Base-by-base conservation (phyloP, 1,140 invertebrate genomes). In the Pogonognathellus flavescens region DNA sequence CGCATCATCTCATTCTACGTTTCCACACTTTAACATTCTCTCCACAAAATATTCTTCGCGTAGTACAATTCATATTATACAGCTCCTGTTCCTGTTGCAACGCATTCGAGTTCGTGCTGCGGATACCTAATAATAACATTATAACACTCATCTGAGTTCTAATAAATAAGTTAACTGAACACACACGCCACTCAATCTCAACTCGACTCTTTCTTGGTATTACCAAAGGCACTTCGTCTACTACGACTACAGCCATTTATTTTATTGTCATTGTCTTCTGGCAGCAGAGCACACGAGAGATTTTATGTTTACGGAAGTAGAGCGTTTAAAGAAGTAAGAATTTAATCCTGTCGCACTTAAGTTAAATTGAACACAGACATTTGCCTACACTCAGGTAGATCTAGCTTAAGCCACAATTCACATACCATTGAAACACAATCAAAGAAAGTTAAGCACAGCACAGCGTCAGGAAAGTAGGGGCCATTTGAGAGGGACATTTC, bases 401-500 rank as follows among this genome's bases (percentile, higher is more conserved):
- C 18, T 22, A 8, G 25, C 52, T 53, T 53, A 8, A 13, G 20
- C 20, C 18, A 62, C 14, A 18, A 25, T 11, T 16, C 8, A 11
- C n/a, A 11, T 55, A 1, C 8, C 53, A 14, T 16, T 55, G 11
- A 14, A 11, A 14, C 53, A 14, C 53, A 14, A 11, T 55, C 53
- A 62, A 11, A 20, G 31, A 62, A 53, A 59, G 76, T 22, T 18
- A 41, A 41, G 31, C 6, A 41, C 1, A 41, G 31, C 6, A n/a
- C 31, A 41, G 31, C 1, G 31, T 3, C 1, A 41, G 31, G 31
- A 18, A 14, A 59, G 59, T 7, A 76, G 70, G 66, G 41, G 52
- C 20, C 76, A 50, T 85, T 57, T 60, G 50, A 57, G 70, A 85
- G 84, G 13, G n/a, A 11, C 72, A 31, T 50, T 76, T 50, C 50